These are phyloP conservation scores for Cydia fagiglandana DNA, from an alignment of 1,140 invertebrate genomes.

Conservation along the genomic window DNA sequence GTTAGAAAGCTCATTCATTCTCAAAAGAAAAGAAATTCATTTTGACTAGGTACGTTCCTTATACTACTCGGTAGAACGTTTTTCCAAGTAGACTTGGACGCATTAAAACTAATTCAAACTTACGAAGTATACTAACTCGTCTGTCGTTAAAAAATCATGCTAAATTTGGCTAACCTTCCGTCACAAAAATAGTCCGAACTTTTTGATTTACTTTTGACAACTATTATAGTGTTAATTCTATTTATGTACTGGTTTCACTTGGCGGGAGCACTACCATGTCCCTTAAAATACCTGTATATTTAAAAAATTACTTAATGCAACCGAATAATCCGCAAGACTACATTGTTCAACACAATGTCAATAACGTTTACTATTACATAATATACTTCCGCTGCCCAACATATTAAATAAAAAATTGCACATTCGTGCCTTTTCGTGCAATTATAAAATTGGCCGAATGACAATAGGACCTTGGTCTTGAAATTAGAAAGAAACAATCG, in stretches of 20 bases:
- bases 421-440: constrained; percentile 28
- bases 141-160: too few relatives aligned
- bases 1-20: not conserved
- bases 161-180: too few relatives aligned
- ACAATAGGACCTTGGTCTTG: constrained; percentile 25
- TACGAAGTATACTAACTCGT: too few relatives aligned
- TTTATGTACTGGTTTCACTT: not conserved
- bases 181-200: too few relatives aligned
- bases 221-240: not conserved
- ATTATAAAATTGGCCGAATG: constrained; percentile 17
- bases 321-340: not conserved
- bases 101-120: too few relatives aligned
- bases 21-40: not conserved
- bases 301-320: too few relatives aligned
- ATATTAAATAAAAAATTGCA: constrained; percentile 16
- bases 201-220: too few relatives aligned
- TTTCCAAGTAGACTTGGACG: too few relatives aligned
- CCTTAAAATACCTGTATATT: not conserved
- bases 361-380: constrained; percentile 11
- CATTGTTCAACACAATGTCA: not conserved
- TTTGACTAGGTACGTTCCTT: not conserved
- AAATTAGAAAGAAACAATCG: constrained; percentile 30
- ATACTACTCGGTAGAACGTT: too few relatives aligned
- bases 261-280: not conserved
- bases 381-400: constrained; percentile 8